Base-by-base conservation (phyloP, 2,113 vertebrate species). In the Nycticebus coucang region DNA sequence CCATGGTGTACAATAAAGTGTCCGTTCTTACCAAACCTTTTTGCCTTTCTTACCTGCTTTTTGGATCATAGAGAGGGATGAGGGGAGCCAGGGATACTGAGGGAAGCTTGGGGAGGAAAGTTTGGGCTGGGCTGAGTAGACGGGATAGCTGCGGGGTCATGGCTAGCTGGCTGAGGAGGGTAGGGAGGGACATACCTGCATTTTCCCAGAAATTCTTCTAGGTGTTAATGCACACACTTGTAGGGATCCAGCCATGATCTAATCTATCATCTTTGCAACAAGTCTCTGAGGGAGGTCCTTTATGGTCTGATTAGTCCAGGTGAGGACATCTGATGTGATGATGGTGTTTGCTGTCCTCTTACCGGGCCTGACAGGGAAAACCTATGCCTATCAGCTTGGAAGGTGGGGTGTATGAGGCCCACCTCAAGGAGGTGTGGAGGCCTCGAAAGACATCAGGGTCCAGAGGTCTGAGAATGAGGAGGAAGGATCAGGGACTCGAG, bases 1-100 rank as follows among this genome's bases (percentile, higher is more conserved):
- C 84, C 96, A 13, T 24, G 26, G 98, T 98, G 98, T 98, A 97
- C 89, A 87, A 98, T 98, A 98, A 99, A 99, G 98, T 97, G 93
- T 98, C 97, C 98, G 97, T 98, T 98, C 98, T 98, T 98, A 98
- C 95, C 81, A 41, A 55, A 85, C 1, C 64, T 78, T 28, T 71
- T 94, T 93, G 7, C 15, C 85, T 97, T 95, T 79, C 57, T 98
- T 97, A 62, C 57, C 21, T 35, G 72, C 92, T 45, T 3, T 1
- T 1, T 33, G 60, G 87, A 30, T 57, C 8, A 10, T 45, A 68
- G 35, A 18, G 53, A 22, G 13, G 80, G 13, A 10, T 2, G 14
- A 17, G 22, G 53, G 53, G 45, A 9, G 74, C 78, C 22, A 28
- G 4, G 33, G 33, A 19, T 33, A 37, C 82, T 15, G 37, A 41